A percentile compares a stretch with the other conserved stretches of the same genome.
Evolutionary conservation across 92 coral and sea anemone species (phyloP).

Genomic region (Chrysogorgia sp.): DNA sequence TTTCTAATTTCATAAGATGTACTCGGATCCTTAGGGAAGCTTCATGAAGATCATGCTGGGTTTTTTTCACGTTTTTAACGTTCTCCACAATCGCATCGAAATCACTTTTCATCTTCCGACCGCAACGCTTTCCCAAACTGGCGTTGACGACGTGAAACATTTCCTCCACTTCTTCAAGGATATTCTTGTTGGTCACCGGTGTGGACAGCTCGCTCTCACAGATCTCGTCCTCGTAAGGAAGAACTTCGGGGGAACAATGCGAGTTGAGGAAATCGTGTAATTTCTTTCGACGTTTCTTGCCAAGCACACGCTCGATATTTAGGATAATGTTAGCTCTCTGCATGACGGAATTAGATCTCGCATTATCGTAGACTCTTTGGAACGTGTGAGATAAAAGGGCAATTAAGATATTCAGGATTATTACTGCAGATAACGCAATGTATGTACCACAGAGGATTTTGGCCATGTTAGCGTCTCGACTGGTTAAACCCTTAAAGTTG

Average conservation of each 20-base stretch:
- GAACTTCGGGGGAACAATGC: slow-evolving; percentile 70
- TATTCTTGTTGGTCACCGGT: slow-evolving; percentile 33
- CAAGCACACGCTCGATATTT: slow-evolving; percentile 63
- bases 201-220: slow-evolving; percentile 25
- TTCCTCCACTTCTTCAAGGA: slow-evolving; percentile 31
- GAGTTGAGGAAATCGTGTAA: slow-evolving; percentile 58
- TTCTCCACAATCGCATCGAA: slow-evolving; percentile 32
- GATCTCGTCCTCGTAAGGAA: slow-evolving; percentile 36
- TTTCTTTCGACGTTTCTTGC: slow-evolving; percentile 47
- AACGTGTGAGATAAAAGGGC: slow-evolving; percentile 82
- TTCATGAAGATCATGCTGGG: slow-evolving; percentile 44
- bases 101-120: slow-evolving; percentile 38
- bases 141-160: slow-evolving; percentile 38
- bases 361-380: slow-evolving; percentile 82
- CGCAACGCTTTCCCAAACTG: slow-evolving; percentile 40
- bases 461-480: slow-evolving; percentile 71
- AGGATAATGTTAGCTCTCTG: slow-evolving; percentile 78
- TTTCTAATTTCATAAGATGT: slow-evolving; percentile 38
- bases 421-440: slow-evolving; percentile 66
- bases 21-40: slow-evolving; percentile 40
- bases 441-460: slow-evolving; percentile 73
- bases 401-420: slow-evolving; percentile 74
- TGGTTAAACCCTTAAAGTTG: slow-evolving; percentile 55
- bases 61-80: slow-evolving; percentile 18
- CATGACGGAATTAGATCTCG: slow-evolving; percentile 76